phyloP scores from a whole-genome alignment of 2,113 vertebrate genomes.

The Malurus melanocephalus region DNA sequence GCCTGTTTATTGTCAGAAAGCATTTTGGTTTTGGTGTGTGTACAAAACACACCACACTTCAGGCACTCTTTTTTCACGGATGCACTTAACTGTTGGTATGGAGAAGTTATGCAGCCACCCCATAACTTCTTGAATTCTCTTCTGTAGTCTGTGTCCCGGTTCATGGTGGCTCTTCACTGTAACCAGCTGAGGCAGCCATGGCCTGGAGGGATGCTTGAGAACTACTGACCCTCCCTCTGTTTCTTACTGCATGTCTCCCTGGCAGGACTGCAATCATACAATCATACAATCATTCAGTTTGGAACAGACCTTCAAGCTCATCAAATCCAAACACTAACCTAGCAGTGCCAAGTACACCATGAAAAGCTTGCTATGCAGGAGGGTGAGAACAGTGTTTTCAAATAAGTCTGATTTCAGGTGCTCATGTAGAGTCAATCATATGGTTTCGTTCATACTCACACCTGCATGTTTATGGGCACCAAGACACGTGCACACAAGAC shows the following conservation, averaged over 20 bases:
- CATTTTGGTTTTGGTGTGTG: neutral
- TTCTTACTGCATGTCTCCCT: fast-evolving
- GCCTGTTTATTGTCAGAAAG: neutral
- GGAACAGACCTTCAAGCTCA: neutral
- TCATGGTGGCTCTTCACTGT: neutral
- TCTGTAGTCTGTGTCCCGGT: neutral
- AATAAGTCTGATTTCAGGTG: neutral
- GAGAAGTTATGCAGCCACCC: neutral
- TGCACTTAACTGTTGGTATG: neutral
- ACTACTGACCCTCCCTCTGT: neutral
- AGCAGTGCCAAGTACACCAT: neutral
- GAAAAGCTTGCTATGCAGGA: neutral
- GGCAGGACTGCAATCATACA: fast-evolving
- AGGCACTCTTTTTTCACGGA: neutral
- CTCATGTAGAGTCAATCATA: neutral
- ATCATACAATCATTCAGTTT: neutral
- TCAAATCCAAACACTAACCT: neutral
- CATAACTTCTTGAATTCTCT: neutral
- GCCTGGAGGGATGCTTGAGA: neutral
- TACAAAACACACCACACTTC: neutral
- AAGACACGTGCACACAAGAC: neutral
- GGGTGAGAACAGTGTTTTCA: neutral
- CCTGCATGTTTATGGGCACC: neutral
- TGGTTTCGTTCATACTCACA: neutral
- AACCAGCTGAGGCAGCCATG: neutral